Conservation (phyloP, 2,113 vertebrate genomes). For the Bubalus kerabau region DNA sequence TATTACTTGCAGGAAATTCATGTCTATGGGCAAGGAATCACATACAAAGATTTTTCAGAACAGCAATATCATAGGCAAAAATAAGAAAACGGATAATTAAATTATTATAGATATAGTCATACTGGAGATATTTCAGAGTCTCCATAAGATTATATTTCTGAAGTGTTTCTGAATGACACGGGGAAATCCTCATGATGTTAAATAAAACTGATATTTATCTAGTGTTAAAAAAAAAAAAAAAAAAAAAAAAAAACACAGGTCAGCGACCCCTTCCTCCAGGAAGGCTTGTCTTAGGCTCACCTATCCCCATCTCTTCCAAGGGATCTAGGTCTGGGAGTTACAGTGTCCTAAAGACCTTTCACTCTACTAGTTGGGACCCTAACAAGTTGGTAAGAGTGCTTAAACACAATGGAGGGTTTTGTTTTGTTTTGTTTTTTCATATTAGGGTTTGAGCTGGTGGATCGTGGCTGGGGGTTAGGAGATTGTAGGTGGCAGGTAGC, state of each 20-base stretch:
- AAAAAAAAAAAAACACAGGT: too few species aligned
- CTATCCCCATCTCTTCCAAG: not conserved
- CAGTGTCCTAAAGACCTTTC: not conserved
- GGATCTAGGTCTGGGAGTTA: not conserved
- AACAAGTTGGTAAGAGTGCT: not conserved
- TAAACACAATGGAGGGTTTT: not conserved
- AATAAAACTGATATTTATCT: not conserved
- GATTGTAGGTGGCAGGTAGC: not conserved
- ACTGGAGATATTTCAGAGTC: slow-evolving; percentile 3
- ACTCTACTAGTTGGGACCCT: not conserved
- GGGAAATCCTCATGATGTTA: slow-evolving; percentile 1
- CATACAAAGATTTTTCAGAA: not conserved
- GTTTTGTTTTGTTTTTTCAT: not conserved
- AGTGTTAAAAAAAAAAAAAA: too few species aligned
- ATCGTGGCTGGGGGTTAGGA: not conserved
- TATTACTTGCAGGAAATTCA: not conserved
- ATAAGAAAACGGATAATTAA: not conserved
- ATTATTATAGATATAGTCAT: not conserved
- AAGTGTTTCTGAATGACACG: slow-evolving; percentile 2
- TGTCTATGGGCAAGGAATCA: not conserved
- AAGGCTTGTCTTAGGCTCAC: not conserved
- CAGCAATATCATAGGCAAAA: not conserved
- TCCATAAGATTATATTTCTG: not conserved
- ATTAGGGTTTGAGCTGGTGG: not conserved
- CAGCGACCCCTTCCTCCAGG: not conserved